Conservation (phyloP, 1,140 invertebrate genomes). For the Procambarus clarkii region DNA sequence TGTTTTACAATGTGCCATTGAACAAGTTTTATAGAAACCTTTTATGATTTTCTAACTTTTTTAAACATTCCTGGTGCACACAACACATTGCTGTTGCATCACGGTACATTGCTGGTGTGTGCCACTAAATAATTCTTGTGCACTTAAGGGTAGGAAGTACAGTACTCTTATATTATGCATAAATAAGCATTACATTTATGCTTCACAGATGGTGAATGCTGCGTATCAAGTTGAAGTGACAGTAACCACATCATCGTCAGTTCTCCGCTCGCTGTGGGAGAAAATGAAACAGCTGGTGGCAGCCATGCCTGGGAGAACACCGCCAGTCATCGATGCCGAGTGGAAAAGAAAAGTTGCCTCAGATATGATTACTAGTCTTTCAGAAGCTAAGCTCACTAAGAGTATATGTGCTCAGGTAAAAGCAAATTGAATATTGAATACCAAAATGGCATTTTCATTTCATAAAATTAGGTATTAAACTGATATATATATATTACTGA, state of each 20-base stretch:
- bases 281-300: slow-evolving; percentile 84
- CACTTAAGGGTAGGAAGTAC: no score
- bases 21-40: no score
- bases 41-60: no score
- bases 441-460: neutral
- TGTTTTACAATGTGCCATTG: no score
- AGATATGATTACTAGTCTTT: slow-evolving; percentile 85
- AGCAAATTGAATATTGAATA: slow-evolving; percentile 14
- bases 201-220: slow-evolving; percentile 83
- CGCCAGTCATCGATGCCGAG: slow-evolving; percentile 81
- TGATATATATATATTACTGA: no score
- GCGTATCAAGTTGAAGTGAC: slow-evolving; percentile 91
- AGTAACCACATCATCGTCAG: slow-evolving; percentile 84
- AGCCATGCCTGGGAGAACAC: slow-evolving; percentile 78
- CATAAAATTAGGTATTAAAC: no score
- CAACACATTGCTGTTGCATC: no score
- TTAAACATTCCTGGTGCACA: no score
- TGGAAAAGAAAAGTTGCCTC: slow-evolving; percentile 86
- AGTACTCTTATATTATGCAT: no score
- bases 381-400: slow-evolving; percentile 83
- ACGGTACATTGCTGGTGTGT: no score
- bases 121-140: no score
- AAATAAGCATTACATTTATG: neutral
- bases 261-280: slow-evolving; percentile 85
- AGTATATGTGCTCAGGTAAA: slow-evolving; percentile 85